Evolutionary conservation across 2,113 vertebrate genomes (phyloP).

Genomic region (Camelus dromedarius): DNA sequence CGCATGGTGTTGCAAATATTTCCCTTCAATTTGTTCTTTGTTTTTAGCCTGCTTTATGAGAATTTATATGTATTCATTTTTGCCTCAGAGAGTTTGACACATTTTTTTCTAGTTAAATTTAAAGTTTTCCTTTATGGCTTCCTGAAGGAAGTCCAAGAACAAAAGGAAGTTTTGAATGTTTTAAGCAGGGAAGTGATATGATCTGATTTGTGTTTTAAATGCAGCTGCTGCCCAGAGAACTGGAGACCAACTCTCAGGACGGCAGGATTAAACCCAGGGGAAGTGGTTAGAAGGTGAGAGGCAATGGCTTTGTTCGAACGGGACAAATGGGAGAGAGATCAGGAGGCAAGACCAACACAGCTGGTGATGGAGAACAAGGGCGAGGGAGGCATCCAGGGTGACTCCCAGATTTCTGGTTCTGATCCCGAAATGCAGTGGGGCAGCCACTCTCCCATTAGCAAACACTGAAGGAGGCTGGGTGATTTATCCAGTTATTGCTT

Average conservation of each 20-base stretch:
- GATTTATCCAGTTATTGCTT: background rate
- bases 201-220: background rate
- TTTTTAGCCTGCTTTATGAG: background rate
- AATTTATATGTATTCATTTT: background rate
- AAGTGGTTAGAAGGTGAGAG: background rate
- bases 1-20: background rate
- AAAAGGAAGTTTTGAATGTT: background rate
- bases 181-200: background rate
- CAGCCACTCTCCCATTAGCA: background rate
- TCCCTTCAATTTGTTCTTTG: background rate
- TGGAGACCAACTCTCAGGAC: background rate
- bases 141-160: slow-evolving; percentile 8
- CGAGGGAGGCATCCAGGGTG: background rate
- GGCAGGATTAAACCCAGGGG: background rate
- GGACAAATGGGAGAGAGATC: background rate
- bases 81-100: background rate
- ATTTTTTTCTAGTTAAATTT: slow-evolving; percentile 19
- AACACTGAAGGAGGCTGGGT: background rate
- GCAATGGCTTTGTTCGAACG: background rate
- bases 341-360: background rate
- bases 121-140: slow-evolving; percentile 39
- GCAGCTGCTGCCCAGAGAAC: background rate
- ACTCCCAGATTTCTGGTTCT: background rate
- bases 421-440: background rate
- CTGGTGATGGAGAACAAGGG: background rate